These are phyloP conservation scores for Cynopterus brachyotis DNA, from an alignment of 2,113 vertebrate genomes.

Conservation along the genomic window DNA sequence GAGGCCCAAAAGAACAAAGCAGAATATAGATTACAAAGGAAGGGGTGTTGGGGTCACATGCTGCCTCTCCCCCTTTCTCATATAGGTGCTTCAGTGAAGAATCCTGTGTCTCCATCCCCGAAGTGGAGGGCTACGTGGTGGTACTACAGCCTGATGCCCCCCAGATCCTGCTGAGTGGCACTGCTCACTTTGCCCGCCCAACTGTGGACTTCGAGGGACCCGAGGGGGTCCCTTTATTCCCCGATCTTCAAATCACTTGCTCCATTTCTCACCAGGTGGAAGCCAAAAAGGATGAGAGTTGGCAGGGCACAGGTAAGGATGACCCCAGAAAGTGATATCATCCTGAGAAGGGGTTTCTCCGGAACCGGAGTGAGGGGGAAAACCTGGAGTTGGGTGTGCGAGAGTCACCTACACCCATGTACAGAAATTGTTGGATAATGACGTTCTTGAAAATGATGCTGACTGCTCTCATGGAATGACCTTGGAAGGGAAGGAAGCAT, in stretches of 20 bases:
- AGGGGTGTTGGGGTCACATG: not conserved
- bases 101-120: constrained; percentile 94
- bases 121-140: constrained; percentile 96
- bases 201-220: constrained; percentile 92
- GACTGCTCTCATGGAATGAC: not conserved
- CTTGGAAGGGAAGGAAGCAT: not conserved
- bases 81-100: constrained; percentile 97
- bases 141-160: constrained; percentile 97
- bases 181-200: constrained; percentile 91
- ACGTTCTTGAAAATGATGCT: not conserved
- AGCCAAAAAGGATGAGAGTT: constrained; percentile 86
- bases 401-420: no score
- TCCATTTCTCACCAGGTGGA: constrained; percentile 93
- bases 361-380: not conserved
- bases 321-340: not conserved
- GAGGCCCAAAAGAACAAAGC: not conserved
- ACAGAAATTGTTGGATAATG: not conserved
- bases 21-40: not conserved
- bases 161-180: constrained; percentile 94
- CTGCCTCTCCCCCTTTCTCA: not conserved
- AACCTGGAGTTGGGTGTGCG: not conserved
- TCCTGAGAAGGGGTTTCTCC: not conserved
- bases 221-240: constrained; percentile 93
- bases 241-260: constrained; percentile 94
- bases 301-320: constrained; percentile 83